phyloP scores from a whole-genome alignment of 1,140 invertebrate genomes.

The Neomicropteryx cornuta region DNA sequence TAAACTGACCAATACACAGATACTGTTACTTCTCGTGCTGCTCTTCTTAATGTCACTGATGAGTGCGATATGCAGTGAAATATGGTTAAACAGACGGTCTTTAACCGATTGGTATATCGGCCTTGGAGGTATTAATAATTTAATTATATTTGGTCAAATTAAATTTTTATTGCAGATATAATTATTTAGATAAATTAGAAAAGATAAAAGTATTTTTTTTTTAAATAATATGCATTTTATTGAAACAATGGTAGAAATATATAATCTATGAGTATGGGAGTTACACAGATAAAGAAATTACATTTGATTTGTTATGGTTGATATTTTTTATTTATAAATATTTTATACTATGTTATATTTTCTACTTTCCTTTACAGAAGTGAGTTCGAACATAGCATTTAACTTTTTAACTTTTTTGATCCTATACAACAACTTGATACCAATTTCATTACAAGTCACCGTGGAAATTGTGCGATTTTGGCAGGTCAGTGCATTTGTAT shows the following conservation, averaged over 20 bases:
- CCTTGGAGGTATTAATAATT: constrained; percentile 45
- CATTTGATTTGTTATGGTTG: no score
- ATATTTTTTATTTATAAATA: no score
- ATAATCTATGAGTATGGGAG: no score
- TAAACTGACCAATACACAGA: constrained; percentile 88
- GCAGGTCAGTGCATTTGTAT: constrained; percentile 56
- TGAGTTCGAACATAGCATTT: constrained; percentile 78
- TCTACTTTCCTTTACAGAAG: no score
- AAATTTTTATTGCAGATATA: background rate
- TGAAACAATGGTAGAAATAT: no score
- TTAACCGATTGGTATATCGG: constrained; percentile 74
- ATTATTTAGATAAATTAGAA: background rate
- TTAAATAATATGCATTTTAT: constrained; percentile 51
- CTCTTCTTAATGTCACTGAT: constrained; percentile 82
- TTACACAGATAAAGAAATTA: no score
- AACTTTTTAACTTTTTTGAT: constrained; percentile 98
- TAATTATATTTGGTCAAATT: constrained; percentile 10
- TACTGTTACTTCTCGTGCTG: constrained; percentile 88
- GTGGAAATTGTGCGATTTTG: constrained; percentile 95
- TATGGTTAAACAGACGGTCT: constrained; percentile 66
- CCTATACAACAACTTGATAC: constrained; percentile 99
- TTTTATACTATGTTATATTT: no score
- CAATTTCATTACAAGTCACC: constrained; percentile 97
- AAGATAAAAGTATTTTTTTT: constrained; percentile 15
- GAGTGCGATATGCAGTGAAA: constrained; percentile 76